Evolutionary conservation across 2,888 invertebrate species (phyloP).

Genomic region (Ectemnius lituratus): DNA sequence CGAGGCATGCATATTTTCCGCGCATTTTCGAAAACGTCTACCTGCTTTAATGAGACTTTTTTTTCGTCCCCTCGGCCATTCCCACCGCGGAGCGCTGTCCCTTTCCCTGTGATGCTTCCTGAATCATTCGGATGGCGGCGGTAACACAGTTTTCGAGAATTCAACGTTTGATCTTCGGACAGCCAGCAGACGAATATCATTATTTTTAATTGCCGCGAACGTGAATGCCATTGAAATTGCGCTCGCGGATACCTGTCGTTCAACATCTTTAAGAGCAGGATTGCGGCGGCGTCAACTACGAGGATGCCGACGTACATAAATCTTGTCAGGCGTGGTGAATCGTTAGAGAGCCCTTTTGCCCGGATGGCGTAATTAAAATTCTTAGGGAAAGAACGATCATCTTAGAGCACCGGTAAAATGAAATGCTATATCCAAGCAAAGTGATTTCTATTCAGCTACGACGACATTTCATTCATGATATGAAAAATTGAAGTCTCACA

Average conservation of each 20-base stretch:
- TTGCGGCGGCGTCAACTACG: background rate
- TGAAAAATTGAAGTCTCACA: background rate
- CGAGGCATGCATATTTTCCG: background rate
- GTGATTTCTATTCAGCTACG: background rate
- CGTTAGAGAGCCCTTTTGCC: constrained; percentile 5
- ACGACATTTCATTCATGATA: background rate
- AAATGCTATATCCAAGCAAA: background rate
- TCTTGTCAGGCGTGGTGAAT: background rate
- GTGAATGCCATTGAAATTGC: constrained; percentile 36
- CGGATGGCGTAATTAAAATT: constrained; percentile 15
- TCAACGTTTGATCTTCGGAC: constrained; percentile 43
- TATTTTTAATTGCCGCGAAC: constrained; percentile 55
- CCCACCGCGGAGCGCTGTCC: background rate
- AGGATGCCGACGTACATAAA: background rate
- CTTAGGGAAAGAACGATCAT: constrained; percentile 2
- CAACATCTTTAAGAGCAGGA: background rate
- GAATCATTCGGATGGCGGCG: constrained; percentile 13
- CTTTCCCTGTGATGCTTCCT: background rate
- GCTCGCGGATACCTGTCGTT: constrained; percentile 24
- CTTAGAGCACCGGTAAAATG: background rate
- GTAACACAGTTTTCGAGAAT: constrained; percentile 37
- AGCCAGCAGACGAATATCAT: constrained; percentile 47
- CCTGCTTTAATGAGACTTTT: background rate
- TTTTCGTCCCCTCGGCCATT: background rate
- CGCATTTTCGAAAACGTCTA: background rate